Evolutionary conservation across 2,888 invertebrate species (phyloP), one percentile per base, ranked within the genome.

Genomic region (Drosophila suboccidentalis): DNA sequence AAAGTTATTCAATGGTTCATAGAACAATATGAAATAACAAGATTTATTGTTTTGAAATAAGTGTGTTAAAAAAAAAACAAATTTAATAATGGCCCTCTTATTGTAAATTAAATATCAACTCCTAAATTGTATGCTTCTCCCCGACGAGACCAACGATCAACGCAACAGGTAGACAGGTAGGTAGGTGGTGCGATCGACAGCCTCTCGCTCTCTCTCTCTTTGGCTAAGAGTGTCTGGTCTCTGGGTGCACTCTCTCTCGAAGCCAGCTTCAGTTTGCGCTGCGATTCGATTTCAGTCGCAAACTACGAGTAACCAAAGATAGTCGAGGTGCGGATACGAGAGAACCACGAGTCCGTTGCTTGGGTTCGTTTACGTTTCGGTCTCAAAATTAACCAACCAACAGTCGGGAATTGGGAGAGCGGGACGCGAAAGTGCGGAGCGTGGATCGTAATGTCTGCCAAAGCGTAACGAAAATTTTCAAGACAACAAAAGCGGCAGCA

Each of bases 361-460:
- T 34, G 39, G 58, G 57, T 66, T 63, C 49, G 54, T 46, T 73
- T 78, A 60, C 67, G 80, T 75, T 84, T 65, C 82, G 80, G 73
- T 80, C 66, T 73, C 65, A 60, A 80, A 78, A 61, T 39, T 69
- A 46, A 9, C 32, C 19, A 55, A 15, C 53, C 32, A 55, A 15
- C 53, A 38, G 17, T 11, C 6, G 51, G 10, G 19, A 13, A 17
- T 32, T 43, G 46, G 58, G 26, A 71, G 62, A 64, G 54, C 63
- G 36, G 74, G 50, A 71, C 47, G 75, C 71, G 72, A 77, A 77
- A 75, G 78, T 77, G 80, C 81, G 76, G 81, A 83, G 89, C 77
- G 79, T 87, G 84, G 87, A 75, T 89, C 89, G 87, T 89, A 89
- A 89, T 86, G 87, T 80, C 87, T 86, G 89, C 80, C 82, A 84